Base-by-base conservation (phyloP, 2,113 vertebrate species). In the Upupa epops region DNA sequence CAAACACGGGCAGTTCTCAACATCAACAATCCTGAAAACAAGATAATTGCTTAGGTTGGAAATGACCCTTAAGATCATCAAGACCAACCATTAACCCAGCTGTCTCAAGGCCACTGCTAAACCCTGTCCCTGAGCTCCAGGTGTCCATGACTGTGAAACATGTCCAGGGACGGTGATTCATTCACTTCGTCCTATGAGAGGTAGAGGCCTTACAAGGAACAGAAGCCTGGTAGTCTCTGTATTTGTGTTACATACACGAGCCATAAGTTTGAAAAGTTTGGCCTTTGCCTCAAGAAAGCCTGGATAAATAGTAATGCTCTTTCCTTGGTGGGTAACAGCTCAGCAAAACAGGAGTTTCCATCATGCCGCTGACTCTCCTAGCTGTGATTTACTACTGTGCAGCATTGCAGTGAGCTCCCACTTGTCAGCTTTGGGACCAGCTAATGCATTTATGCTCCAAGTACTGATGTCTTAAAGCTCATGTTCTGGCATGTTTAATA, bases 271-370 rank as follows among this genome's bases (percentile, higher is more conserved):
- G 87, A 81, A 81, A 74, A 56, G 45, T 48, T 49, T 22, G 13
- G 37, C 56, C 54, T 68, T 81, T 0, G 0, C 71, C 76, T 61
- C 42, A 8, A 20, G 45, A 81, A 86, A 89, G 54, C 11, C 1
- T 87, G 45, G 34, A 78, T 89, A 58, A 91, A 82, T 56, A 78
- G 91, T 92, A 48, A 9, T 29, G 28, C 22, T 58, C 37, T 46
- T 70, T 66, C 55, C 70, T 89, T 63, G 58, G 84, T 84, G 92
- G 64, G 37, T 84, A 74, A 86, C 71, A 87, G 74, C 92, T 89
- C 65, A 82, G 31, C 25, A 59, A 58, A 78, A 63, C 73, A 71
- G 56, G 24, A 78, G 69, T 55, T 83, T 66, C 36, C 73, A 48
- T 61, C 0, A 0, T 74, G 56, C 75, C 84, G 61, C 70, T 56